These are phyloP conservation scores for Drosophila serrata DNA, from an alignment of 1,140 invertebrate species.

Conservation along the genomic window DNA sequence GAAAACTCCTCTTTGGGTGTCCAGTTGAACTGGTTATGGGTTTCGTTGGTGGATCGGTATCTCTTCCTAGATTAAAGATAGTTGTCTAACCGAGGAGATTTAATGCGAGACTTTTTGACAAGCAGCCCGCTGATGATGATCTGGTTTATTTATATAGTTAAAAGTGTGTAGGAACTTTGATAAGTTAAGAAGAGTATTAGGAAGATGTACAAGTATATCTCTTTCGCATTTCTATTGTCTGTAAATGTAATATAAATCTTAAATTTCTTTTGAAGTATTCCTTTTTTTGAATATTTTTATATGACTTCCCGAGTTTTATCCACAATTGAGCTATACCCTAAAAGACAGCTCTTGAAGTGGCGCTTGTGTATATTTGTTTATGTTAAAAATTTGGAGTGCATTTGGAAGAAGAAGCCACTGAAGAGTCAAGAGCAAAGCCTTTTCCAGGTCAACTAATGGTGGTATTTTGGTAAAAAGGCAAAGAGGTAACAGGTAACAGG, in stretches of 20 bases:
- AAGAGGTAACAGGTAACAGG: constrained; percentile 31
- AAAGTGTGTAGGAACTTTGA: neutral
- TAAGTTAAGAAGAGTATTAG: neutral
- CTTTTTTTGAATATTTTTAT: neutral
- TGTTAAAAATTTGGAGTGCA: constrained; percentile 74
- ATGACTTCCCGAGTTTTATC: neutral
- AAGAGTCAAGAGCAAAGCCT: constrained; percentile 18
- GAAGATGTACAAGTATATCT: neutral
- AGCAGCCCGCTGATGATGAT: neutral
- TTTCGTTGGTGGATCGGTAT: constrained; percentile 9
- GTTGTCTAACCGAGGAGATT: neutral
- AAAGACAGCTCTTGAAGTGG: constrained; percentile 47
- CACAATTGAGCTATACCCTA: neutral
- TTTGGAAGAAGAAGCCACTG: constrained; percentile 54
- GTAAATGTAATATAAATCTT: neutral
- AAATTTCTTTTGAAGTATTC: no score
- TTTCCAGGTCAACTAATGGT: constrained; percentile 79
- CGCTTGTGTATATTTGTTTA: constrained; percentile 72
- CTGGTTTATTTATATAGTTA: neutral
- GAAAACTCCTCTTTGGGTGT: constrained; percentile 47
- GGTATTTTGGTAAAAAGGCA: constrained; percentile 57
- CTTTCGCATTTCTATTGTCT: neutral
- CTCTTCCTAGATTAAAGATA: constrained; percentile 12
- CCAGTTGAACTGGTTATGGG: constrained; percentile 41
- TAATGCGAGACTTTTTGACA: neutral